Evolutionary conservation across 2,113 vertebrate genomes (phyloP).

Genomic region (Chaetorhynchus papuensis): DNA sequence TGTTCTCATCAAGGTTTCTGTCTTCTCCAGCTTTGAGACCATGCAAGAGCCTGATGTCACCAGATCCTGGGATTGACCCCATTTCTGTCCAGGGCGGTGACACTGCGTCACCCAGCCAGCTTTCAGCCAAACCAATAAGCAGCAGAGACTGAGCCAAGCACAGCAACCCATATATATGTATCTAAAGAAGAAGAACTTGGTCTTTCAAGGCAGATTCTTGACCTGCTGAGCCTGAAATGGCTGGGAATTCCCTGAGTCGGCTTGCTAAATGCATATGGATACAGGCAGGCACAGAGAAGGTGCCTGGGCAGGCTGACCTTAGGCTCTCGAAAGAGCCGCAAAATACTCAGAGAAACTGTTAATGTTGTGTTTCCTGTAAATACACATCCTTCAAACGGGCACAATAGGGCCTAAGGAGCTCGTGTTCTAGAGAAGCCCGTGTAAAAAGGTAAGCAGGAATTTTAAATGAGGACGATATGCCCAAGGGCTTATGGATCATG

Average conservation of each 20-base stretch:
- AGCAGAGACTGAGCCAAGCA: neutral
- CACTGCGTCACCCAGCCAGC: rapidly evolving
- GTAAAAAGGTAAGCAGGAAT: neutral
- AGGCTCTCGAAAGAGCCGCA: neutral
- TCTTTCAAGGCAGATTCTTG: neutral
- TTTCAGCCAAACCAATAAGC: neutral
- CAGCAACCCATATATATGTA: neutral
- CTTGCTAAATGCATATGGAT: neutral
- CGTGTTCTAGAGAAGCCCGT: neutral
- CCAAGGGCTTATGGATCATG: neutral
- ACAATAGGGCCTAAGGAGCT: neutral
- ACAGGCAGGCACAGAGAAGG: neutral
- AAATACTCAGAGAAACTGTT: neutral
- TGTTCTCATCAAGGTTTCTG: neutral
- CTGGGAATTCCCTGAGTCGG: neutral
- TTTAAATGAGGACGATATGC: neutral
- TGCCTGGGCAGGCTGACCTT: neutral
- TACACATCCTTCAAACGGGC: neutral
- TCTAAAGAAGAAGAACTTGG: neutral
- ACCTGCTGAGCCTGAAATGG: neutral
- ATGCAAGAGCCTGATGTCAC: neutral
- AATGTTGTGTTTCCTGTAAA: neutral
- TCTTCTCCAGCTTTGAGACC: neutral
- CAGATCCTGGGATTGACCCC: neutral
- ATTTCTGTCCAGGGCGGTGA: neutral